These are phyloP conservation scores for Xestia ashworthii DNA, from an alignment of 2,888 invertebrate genomes.

Conservation along the genomic window DNA sequence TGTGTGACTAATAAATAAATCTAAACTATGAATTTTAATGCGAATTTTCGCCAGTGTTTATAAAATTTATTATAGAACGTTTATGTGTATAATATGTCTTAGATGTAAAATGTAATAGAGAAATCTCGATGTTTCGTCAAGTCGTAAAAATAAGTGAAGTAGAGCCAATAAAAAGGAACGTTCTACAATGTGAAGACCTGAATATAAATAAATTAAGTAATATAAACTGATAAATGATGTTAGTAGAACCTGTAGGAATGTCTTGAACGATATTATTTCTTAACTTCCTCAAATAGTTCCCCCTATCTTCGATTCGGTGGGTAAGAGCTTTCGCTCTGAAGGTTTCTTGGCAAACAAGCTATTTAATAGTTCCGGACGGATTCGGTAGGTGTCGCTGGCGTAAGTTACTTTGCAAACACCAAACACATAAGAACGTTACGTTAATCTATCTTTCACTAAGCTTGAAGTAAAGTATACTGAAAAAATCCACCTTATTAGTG, in stretches of 20 bases:
- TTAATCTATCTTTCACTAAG: neutral
- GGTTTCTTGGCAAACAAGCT: neutral
- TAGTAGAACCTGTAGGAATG: slow-evolving; percentile 13
- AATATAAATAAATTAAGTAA: neutral
- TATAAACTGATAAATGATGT: neutral
- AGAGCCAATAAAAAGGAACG: neutral
- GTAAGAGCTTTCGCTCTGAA: neutral
- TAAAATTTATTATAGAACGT: neutral
- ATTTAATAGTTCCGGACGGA: neutral
- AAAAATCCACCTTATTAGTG: no score
- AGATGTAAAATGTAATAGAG: neutral
- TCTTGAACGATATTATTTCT: slow-evolving; percentile 13
- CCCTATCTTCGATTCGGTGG: slow-evolving; percentile 12
- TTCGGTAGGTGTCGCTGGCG: slow-evolving; percentile 33
- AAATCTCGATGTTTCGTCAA: neutral
- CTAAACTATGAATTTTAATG: neutral
- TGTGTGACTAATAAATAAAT: neutral
- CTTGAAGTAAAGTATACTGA: neutral
- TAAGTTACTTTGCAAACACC: neutral
- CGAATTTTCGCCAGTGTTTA: neutral
- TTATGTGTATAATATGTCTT: neutral
- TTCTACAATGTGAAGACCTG: neutral
- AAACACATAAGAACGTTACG: neutral
- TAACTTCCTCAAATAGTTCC: slow-evolving; percentile 21
- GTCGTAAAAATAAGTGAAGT: neutral